These are phyloP conservation scores for Globia sparganii DNA, from an alignment of 2,888 invertebrate species.

Conservation along the genomic window DNA sequence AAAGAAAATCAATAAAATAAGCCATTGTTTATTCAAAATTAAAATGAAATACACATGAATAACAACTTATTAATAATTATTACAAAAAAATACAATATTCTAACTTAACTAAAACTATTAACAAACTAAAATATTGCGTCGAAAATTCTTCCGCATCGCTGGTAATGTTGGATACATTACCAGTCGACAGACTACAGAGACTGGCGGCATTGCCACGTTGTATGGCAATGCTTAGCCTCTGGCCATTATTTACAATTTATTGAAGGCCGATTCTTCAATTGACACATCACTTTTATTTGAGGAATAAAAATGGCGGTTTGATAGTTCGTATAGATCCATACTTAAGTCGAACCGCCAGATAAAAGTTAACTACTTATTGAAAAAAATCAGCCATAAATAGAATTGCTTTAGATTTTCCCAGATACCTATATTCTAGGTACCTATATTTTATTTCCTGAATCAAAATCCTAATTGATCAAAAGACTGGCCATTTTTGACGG, in stretches of 20 bases:
- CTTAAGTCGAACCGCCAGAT: background rate
- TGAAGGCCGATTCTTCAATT: background rate
- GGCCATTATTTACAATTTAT: background rate
- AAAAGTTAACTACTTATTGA: background rate
- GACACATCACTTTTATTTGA: background rate
- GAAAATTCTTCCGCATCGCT: background rate
- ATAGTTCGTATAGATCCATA: background rate
- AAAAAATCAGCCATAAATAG: background rate
- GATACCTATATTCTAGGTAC: no score
- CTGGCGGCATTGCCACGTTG: background rate
- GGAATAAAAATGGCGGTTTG: background rate
- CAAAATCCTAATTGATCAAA: background rate
- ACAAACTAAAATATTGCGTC: background rate
- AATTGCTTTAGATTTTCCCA: no score
- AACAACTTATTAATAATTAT: background rate
- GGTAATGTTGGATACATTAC: no score
- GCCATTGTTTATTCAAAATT: background rate
- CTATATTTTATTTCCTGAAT: background rate
- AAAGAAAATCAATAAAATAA: constrained; percentile 7
- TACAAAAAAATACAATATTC: background rate
- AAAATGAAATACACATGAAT: background rate
- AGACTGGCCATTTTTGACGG: background rate
- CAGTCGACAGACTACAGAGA: background rate
- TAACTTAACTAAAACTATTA: background rate
- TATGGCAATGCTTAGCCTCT: background rate